Base-by-base conservation (phyloP, 2,797 vertebrate species). In the Sciaenops ocellatus region DNA sequence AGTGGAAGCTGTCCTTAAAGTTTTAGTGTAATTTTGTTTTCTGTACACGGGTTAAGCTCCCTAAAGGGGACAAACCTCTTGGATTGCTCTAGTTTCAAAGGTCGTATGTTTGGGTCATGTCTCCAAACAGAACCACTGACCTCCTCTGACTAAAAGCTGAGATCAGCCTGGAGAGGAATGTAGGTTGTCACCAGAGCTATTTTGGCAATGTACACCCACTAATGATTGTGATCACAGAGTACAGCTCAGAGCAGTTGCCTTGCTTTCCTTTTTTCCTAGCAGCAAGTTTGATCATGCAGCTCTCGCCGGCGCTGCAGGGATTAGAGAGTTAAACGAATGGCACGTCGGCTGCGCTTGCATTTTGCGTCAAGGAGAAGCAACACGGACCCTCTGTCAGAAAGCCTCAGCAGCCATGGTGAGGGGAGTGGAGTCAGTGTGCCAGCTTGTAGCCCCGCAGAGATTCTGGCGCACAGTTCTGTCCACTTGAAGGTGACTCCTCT, bases 301-400 rank as follows among this genome's bases (percentile, higher is more conserved):
- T 72, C 91, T 88, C 90, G 71, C 69, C 85, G 86, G 90, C 86
- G 81, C 94, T 93, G 92, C 93, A 95, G 96, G 95, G 94, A 94
- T 77, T 95, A 95, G 95, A 94, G 94, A 95, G 95, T 95, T 96
- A 95, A 95, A 93, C 95, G 95, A 94, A 99, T 99, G 98, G 97
- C 97, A 90, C 95, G 94, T 80, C 95, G 93, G 92, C 95, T 98
- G 93, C 97, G 97, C 93, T 92, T 98, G 94, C 97, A 97, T 93
- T 98, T 99, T 89, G 96, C 97, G 87, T 93, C 96, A 74, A 95
- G 95, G 87, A 97, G 97, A 95, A 99, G 97, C 91, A 96, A 96
- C 93, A 98, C 97, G 10, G 97, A 97, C 88, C 97, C 97, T 1
- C 91, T 97, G 87, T 96, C 95, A 18, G 97, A 98, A 85, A 91